Evolutionary conservation across 2,797 vertebrate species (phyloP).

Genomic region (Typhlichthys subterraneus): DNA sequence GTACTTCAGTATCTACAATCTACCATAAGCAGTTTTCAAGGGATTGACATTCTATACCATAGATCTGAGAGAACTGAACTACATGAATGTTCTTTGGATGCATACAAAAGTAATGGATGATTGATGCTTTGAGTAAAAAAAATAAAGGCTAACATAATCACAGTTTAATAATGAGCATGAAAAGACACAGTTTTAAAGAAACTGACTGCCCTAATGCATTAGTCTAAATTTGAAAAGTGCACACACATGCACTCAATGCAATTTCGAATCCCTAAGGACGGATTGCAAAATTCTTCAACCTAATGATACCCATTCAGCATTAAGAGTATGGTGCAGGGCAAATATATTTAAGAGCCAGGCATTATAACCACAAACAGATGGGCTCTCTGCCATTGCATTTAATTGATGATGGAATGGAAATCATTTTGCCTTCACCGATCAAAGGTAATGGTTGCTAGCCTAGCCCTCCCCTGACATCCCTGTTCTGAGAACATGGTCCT

Average conservation of each 20-base stretch:
- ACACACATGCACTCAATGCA: conserved; percentile 22
- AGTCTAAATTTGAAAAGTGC: conserved; percentile 18
- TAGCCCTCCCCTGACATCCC: conserved; percentile 59
- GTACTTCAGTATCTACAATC: not conserved
- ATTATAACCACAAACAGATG: conserved; percentile 71
- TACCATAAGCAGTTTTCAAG: not conserved
- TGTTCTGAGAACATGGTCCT: conserved; percentile 48
- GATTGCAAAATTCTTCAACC: conserved; percentile 40
- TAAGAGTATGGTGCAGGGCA: conserved; percentile 35
- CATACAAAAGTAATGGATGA: not conserved
- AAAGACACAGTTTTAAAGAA: conserved; percentile 4
- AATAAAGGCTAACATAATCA: conserved; percentile 38
- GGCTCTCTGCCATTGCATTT: conserved; percentile 52
- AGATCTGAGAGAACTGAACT: no score
- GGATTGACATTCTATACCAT: no score
- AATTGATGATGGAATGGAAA: conserved; percentile 72
- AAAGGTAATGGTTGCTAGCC: conserved; percentile 56
- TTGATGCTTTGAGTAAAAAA: conserved; percentile 14
- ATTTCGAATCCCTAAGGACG: conserved; percentile 41
- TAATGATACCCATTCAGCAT: conserved; percentile 47
- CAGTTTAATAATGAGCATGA: conserved; percentile 43
- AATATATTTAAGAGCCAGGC: conserved; percentile 52
- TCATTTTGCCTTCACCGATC: conserved; percentile 66
- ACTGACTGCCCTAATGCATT: conserved; percentile 25
- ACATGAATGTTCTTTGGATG: no score